Base-by-base conservation (phyloP, 1,140 invertebrate genomes). In the Galleria mellonella region DNA sequence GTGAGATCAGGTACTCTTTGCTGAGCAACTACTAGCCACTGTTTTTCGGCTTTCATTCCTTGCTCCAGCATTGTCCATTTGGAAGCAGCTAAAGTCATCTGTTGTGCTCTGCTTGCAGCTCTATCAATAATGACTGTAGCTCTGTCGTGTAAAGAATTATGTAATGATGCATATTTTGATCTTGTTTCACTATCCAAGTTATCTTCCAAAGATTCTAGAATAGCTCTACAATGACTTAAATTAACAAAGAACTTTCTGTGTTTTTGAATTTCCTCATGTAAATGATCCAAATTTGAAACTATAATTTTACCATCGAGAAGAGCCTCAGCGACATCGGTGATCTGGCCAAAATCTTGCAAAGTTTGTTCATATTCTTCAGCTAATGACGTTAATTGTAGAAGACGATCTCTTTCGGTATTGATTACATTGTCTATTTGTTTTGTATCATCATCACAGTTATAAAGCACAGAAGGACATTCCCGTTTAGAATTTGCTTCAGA, bases 231-330 rank as follows among this genome's bases (percentile, higher is more conserved):
- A 47, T 96, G 94, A 61, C 94, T 95, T 7, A 97, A 75, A 60
- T 95, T 95, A 0, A 94, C 92, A 65, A 96, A 96, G 81, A 96
- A 96, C 64, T 94, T 95, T 32, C 94, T 88, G 66, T 96, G 94
- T 64, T 94, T 96, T 55, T 95, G 93, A 79, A 96, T 94, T 84
- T 96, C 94, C 62, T 95, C 93, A 60, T 94, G 92, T 7, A 96
- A 77, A 60, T 95, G 92, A 57, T 92, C 90, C 42, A 94, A 83
- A 55, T 91, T 91, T 30, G 87, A 89, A 0, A 94, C 93, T 1
- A 90, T 89, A 17, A 95, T 91, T 10, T 92, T 91, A 58, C 90
- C 91, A 32, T 93, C 91, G 2, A 96, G 83, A 15, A 96, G 72
- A 35, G 91, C 90, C 72, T 95, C 92, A 2, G 94, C 94, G 2